Base-by-base conservation (phyloP, 2,113 vertebrate genomes). In the Symphodus melops region DNA sequence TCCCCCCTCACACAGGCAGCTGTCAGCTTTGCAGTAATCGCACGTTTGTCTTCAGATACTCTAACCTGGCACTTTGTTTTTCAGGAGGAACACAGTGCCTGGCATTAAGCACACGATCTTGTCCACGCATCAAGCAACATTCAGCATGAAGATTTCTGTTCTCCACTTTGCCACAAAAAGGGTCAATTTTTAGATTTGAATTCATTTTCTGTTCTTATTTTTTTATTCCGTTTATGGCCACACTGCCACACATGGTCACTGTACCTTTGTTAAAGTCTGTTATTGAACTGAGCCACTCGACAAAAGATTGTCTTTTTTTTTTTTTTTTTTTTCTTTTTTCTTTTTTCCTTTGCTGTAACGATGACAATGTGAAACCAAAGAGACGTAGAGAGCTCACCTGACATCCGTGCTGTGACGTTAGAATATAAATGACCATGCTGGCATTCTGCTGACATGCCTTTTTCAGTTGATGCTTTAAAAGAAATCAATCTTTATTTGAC, bases 71-170 rank as follows among this genome's bases (percentile, higher is more conserved):
- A 52, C 51, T 68, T 33, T 81, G 19, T 68, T 79, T 79, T 85
- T 37, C 75, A 86, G 85, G 58, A 36, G 25, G 75, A 71, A 87
- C 48, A 19, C 61, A 58, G 54, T 52, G 54, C 23, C 83, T 88
- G 89, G 79, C 87, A 72, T 87, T 84, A 57, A 63, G 74, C 81
- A 84, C 73, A 74, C 59, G 62, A 59, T 58, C 48, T 78, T 72
- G 83, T 82, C 72, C 68, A 69, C 33, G 21, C 70, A 55, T 75
- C 46, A 44, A 17, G 80, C 49, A 78, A 75, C 79, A 60, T 74
- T 71, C 46, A 33, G 82, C 72, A 59, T 69, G 78, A 85, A 76
- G 78, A 77, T 55, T 61, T 72, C 19, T 61, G n/a, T 68, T 79
- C 19, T 19, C 33, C 56, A 52, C 41, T 52, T 48, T 33, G 3